Evolutionary conservation across 2,797 vertebrate genomes (phyloP).

Genomic region (Gymnodraco acuticeps): DNA sequence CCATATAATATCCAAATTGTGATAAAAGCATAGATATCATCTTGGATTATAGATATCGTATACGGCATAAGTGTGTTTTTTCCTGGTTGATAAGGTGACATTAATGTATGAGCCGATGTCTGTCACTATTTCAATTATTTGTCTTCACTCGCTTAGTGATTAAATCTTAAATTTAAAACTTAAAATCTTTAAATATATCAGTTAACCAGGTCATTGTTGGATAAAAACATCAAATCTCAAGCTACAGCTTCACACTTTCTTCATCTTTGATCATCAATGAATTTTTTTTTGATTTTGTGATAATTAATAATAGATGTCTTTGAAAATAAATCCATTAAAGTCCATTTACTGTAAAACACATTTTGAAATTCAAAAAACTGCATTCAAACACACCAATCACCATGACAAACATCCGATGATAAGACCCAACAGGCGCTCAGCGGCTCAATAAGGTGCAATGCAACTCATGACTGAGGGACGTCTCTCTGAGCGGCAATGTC

Average conservation of each 20-base stretch:
- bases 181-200: too few relatives aligned
- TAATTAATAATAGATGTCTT: not conserved
- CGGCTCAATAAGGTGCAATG: slow-evolving; percentile 32
- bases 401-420: slow-evolving; percentile 37
- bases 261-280: not conserved
- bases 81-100: too few relatives aligned
- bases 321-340: not conserved
- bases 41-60: too few relatives aligned
- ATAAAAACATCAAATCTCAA: not conserved
- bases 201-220: not conserved
- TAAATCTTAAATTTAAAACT: too few relatives aligned
- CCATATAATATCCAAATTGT: too few relatives aligned
- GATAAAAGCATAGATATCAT: too few relatives aligned
- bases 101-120: too few relatives aligned
- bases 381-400: slow-evolving; percentile 18
- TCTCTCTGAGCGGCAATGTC: slow-evolving; percentile 36
- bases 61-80: too few relatives aligned
- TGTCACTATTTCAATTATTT: too few relatives aligned
- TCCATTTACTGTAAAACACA: not conserved
- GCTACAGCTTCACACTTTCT: not conserved
- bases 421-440: slow-evolving; percentile 27
- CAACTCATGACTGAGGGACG: slow-evolving; percentile 33
- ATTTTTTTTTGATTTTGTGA: not conserved
- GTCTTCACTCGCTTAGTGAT: too few relatives aligned
- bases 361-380: not conserved